A percentile compares a stretch with the other conserved stretches of the same genome.
Conservation (phyloP, 2,888 invertebrate species). For the Platypus cylindrus region DNA sequence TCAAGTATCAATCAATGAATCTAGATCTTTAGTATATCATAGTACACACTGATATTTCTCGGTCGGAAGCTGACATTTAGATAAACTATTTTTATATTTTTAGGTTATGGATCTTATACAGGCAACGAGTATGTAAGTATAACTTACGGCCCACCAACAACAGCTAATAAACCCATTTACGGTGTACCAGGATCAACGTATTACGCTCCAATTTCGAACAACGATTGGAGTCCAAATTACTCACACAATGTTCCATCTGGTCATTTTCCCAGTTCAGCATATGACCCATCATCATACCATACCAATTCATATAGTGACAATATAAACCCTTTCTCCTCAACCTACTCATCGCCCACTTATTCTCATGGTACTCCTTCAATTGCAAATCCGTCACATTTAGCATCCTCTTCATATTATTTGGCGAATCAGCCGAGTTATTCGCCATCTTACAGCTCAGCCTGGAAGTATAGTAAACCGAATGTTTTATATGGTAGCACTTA, state of each 20-base stretch:
- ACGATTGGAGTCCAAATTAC: constrained; percentile 11
- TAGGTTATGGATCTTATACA: constrained; percentile 31
- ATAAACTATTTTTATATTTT: constrained; percentile 4
- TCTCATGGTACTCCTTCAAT: constrained; percentile 1
- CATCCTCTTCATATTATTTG: no score
- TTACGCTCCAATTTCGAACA: constrained; percentile 5
- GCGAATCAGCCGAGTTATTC: no score
- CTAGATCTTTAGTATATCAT: no score
- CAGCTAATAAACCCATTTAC: constrained; percentile 14
- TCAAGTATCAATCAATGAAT: no score
- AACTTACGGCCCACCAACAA: constrained; percentile 29
- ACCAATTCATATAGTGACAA: no score
- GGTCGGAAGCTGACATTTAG: no score
- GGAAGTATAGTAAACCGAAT: no score
- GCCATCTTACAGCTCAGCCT: no score
- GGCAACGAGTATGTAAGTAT: constrained; percentile 31
- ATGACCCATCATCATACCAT: constrained; percentile 2
- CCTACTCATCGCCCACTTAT: constrained; percentile 1
- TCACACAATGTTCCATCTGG: constrained; percentile 7
- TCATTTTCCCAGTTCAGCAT: constrained; percentile 1
- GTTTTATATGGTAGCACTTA: no score
- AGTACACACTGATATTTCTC: no score
- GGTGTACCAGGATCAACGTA: constrained; percentile 9
- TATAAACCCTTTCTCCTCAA: no score
- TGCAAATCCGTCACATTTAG: constrained; percentile 2